Conservation (phyloP, 2,888 invertebrate species). For the Stratiomys singularior region DNA sequence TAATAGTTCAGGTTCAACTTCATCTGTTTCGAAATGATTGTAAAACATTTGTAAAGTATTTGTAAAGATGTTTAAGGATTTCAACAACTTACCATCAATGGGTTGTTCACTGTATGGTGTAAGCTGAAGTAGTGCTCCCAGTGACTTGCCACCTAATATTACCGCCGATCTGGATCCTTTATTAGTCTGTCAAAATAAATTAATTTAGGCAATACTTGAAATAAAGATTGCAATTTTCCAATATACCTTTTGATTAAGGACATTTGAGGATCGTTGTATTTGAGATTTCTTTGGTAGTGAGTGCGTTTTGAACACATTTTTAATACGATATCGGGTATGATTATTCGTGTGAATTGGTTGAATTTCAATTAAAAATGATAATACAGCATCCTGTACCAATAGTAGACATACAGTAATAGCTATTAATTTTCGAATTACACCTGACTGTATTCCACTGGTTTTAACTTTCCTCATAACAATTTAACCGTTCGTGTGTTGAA, state of each 20-base stretch:
- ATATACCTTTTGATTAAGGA: not conserved
- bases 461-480: constrained; percentile 40
- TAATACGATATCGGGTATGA: not conserved
- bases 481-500: not conserved
- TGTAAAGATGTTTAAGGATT: too few relatives aligned
- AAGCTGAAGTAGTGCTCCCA: too few relatives aligned
- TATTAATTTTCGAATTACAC: not conserved
- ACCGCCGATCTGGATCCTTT: not conserved
- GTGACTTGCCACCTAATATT: not conserved
- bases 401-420: not conserved
- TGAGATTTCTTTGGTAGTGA: constrained; percentile 13
- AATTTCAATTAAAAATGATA: constrained; percentile 27
- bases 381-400: constrained; percentile 15
- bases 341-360: not conserved
- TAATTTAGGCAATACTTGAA: not conserved
- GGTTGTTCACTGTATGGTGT: too few relatives aligned
- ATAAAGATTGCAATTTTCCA: not conserved
- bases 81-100: too few relatives aligned
- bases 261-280: not conserved
- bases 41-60: too few relatives aligned
- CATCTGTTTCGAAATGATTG: too few relatives aligned
- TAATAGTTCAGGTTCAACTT: not conserved
- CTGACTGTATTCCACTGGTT: not conserved
- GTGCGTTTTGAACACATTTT: not conserved
- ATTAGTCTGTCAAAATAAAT: not conserved